Conservation (phyloP, 2,797 vertebrate species). For the Sebastes nivosus region DNA sequence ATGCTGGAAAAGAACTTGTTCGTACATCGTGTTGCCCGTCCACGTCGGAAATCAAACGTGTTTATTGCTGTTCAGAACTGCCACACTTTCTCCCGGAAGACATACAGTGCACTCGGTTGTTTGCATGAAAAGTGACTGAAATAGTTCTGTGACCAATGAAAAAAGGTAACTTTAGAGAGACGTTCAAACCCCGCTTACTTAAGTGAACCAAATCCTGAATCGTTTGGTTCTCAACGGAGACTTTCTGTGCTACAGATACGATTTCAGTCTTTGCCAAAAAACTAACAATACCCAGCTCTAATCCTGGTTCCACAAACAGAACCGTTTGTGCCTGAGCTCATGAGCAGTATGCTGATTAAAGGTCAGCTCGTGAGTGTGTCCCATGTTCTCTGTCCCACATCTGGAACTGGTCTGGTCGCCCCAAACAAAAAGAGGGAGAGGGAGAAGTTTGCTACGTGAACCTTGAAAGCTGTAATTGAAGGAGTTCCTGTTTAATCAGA, state of each 20-base stretch:
- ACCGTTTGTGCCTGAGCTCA: conserved; percentile 5
- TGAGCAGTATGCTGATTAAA: conserved; percentile 53
- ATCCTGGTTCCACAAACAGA: not conserved
- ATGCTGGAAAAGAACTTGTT: no score
- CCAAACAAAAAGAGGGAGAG: conserved; percentile 55
- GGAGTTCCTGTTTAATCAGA: conserved; percentile 74
- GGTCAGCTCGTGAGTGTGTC: conserved; percentile 58
- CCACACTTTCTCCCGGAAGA: not conserved
- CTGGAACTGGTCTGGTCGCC: conserved; percentile 64
- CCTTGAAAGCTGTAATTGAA: conserved; percentile 69
- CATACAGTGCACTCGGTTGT: not conserved
- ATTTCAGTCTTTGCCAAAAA: not conserved
- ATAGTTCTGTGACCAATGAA: no score
- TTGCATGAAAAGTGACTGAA: not conserved
- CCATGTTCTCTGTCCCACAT: conserved; percentile 53
- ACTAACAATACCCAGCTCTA: not conserved
- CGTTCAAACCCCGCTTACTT: not conserved
- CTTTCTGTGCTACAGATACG: not conserved
- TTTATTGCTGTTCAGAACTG: not conserved
- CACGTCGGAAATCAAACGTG: not conserved
- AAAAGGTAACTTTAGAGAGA: no score
- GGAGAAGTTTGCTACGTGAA: conserved; percentile 61
- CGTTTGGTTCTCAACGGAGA: not conserved
- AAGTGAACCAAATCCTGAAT: not conserved
- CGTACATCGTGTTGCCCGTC: not conserved